A percentile compares a stretch with the other conserved stretches of the same genome.
Conservation (phyloP, 2,888 invertebrate genomes). For the Tetropium fuscum region DNA sequence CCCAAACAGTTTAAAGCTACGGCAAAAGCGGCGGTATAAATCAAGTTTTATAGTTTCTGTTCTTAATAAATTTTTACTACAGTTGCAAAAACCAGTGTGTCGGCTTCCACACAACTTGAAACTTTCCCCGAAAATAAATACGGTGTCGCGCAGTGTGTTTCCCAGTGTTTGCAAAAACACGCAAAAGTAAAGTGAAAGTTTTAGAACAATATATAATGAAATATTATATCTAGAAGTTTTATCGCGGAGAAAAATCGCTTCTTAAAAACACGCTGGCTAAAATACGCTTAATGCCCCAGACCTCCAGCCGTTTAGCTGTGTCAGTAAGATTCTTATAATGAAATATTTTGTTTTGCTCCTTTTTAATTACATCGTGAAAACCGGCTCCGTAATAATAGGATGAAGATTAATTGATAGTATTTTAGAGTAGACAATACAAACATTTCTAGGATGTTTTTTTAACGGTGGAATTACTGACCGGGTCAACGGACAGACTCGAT, state of each 20-base stretch:
- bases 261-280: not conserved
- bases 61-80: conserved; percentile 9
- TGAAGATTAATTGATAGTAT: not conserved
- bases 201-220: conserved; percentile 1
- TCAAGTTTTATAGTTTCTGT: conserved; percentile 10
- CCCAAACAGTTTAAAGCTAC: conserved; percentile 8
- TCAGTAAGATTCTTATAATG: conserved; percentile 1
- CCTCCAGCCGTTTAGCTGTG: not conserved
- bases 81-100: not conserved
- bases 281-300: not conserved
- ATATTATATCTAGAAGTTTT: not conserved
- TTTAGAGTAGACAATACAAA: conserved; percentile 1
- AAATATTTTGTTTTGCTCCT: conserved; percentile 12
- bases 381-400: conserved; percentile 5
- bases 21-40: conserved; percentile 11
- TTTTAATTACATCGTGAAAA: conserved; percentile 3
- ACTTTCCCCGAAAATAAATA: conserved; percentile 14
- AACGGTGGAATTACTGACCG: not conserved
- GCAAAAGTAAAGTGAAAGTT: conserved; percentile 5
- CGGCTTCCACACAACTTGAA: not conserved
- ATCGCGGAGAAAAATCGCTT: not conserved
- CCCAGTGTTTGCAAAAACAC: not conserved
- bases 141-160: conserved; percentile 12
- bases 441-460: conserved; percentile 6
- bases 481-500: not conserved